phyloP scores from a whole-genome alignment of 2,113 vertebrate genomes.

The Pelodiscus sinensis region DNA sequence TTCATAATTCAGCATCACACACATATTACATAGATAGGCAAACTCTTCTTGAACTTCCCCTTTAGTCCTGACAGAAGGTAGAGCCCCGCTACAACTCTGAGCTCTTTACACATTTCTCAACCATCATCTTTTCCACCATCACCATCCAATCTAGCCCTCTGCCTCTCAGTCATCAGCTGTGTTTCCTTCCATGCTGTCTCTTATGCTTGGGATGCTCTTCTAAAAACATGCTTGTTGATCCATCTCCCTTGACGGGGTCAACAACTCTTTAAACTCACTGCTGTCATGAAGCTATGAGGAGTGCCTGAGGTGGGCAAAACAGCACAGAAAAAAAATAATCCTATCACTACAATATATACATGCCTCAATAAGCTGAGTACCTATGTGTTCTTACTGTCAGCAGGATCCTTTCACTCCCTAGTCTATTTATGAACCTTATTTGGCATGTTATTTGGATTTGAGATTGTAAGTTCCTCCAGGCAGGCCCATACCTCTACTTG shows the following conservation, averaged over 20 bases:
- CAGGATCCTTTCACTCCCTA: background rate
- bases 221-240: background rate
- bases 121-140: background rate
- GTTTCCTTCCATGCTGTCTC: background rate
- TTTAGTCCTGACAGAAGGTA: background rate
- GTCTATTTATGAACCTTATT: rapidly evolving
- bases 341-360: background rate
- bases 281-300: background rate
- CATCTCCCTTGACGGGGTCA: background rate
- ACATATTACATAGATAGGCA: rapidly evolving
- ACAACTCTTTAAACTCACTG: background rate
- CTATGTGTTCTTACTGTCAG: background rate
- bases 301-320: background rate
- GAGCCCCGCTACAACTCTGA: background rate
- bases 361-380: rapidly evolving
- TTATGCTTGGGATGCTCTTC: background rate
- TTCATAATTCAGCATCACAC: background rate
- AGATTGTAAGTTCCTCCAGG: background rate
- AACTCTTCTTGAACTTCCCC: background rate
- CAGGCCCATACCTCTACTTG: rapidly evolving
- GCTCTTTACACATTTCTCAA: background rate
- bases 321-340: background rate
- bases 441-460: background rate
- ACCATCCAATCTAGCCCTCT: rapidly evolving
- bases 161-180: rapidly evolving